Percentiles rank a stretch among this genome's conserved stretches.
Conservation (phyloP, 2,888 invertebrate genomes). For the Dorcus hopei region DNA sequence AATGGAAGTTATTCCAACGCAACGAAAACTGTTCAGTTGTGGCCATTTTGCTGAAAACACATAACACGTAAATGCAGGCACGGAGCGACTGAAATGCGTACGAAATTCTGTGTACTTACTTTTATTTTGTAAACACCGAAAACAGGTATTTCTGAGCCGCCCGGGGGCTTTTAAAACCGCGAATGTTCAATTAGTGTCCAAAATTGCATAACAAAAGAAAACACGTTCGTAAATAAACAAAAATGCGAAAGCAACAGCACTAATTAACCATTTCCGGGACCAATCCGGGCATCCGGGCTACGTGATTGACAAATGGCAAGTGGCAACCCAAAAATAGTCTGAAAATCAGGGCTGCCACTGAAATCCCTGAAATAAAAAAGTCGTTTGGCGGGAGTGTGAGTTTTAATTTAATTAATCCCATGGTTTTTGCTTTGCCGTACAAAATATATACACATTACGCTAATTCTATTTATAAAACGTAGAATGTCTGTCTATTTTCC, state of each 20-base stretch:
- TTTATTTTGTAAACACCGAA: conserved; percentile 11
- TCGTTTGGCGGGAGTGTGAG: conserved; percentile 6
- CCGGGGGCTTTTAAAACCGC: background rate
- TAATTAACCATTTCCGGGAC: conserved; percentile 48
- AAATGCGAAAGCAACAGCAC: conserved; percentile 23
- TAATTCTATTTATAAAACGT: background rate
- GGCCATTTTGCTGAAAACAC: conserved; percentile 36
- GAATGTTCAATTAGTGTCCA: background rate
- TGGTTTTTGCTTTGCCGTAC: background rate
- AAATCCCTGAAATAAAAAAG: conserved; percentile 19
- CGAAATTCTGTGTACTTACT: conserved; percentile 13
- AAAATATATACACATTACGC: background rate
- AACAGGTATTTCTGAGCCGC: background rate
- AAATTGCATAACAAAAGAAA: conserved; percentile 37
- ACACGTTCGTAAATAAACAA: conserved; percentile 26
- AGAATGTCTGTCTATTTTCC: background rate
- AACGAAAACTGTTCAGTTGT: conserved; percentile 70
- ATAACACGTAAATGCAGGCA: conserved; percentile 9
- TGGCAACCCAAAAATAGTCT: conserved; percentile 18
- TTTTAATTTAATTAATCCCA: background rate
- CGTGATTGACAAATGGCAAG: conserved; percentile 28
- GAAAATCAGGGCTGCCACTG: conserved; percentile 25
- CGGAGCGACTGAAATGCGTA: conserved; percentile 12
- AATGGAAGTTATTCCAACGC: conserved; percentile 77
- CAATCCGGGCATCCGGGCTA: conserved; percentile 46